Evolutionary conservation across 2,113 vertebrate genomes (phyloP), one percentile per base, ranked within the genome.

Genomic region (Mesocricetus auratus): DNA sequence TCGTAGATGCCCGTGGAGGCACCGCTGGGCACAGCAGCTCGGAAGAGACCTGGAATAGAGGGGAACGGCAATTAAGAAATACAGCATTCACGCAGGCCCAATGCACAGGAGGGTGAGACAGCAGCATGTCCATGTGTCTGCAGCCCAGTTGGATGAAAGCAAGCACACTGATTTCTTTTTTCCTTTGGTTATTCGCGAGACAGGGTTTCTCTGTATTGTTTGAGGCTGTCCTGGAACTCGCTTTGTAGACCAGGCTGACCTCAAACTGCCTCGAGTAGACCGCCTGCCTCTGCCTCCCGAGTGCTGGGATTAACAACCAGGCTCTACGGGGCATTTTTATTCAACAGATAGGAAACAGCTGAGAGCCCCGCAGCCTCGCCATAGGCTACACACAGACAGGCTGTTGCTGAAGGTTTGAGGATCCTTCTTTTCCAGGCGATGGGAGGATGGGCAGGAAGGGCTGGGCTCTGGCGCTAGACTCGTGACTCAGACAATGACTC

Each of bases 1-100:
- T 99, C 99, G 6, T 99, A 99, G 98, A 99, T 99, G 11, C 99
- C 99, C 29, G 99, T 99, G 36, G 99, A 99, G 75, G 99, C 99
- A 21, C 99, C 99, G 0, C 99, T 99, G 97, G 99, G 99, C 90
- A 99, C 99, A 50, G 99, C 99, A 31, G 99, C 99, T 98, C 99
- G 99, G 98, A 99, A 99, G 31, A 99, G 99, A 98, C 99, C 99
- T 99, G 97, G 0, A 39, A 33, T 8, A 12, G 36, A 31, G 10
- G 16, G 0, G 3, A 39, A 8, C 2, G 33, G 0, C 0, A 3
- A 81, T 42, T 45, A 50, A 56, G 45, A 50, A 50, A 66, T 86
- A 12, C 2, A 53, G n/a, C n/a, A 42, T 50, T 21, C 16, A 0
- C n/a, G 16, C 12, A 16, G 7, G 21, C 17, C 29, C 42, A 36